Percentiles rank a stretch among this genome's conserved stretches.
These are phyloP conservation scores for Bufo bufo DNA, from an alignment of 2,113 vertebrate genomes.

Conservation along the genomic window DNA sequence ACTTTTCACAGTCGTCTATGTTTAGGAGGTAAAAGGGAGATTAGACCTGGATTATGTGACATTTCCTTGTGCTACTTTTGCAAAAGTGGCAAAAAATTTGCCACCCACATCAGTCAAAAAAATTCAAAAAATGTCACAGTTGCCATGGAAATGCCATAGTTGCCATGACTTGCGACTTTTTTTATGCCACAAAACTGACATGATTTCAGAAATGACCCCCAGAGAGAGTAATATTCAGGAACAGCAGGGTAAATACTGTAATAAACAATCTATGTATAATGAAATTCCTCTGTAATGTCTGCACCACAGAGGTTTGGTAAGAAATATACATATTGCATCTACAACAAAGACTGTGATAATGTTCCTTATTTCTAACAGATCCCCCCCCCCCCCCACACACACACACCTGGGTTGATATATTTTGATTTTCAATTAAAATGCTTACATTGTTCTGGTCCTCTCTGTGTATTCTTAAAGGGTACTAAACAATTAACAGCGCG, in stretches of 20 bases:
- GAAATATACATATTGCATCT: slow-evolving; percentile 2
- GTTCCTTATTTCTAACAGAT: slow-evolving; percentile 40
- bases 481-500: slow-evolving; percentile 42
- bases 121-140: too few species aligned
- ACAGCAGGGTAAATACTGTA: neutral
- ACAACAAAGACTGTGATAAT: slow-evolving; percentile 36
- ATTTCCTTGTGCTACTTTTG: too few species aligned
- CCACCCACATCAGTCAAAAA: too few species aligned
- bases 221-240: neutral
- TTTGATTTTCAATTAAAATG: slow-evolving; percentile 42
- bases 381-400: neutral
- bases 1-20: too few species aligned
- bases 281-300: neutral
- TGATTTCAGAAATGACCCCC: neutral
- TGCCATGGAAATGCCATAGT: too few species aligned
- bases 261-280: neutral
- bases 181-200: too few species aligned
- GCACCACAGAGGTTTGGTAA: neutral
- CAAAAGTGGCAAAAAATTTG: too few species aligned
- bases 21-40: too few species aligned
- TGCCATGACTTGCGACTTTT: too few species aligned
- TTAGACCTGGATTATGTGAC: too few species aligned
- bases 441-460: neutral
- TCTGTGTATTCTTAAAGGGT: slow-evolving; percentile 17
- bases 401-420: neutral